A percentile compares a stretch with the other conserved stretches of the same genome.
These are phyloP conservation scores for Chionodraco myersi DNA, from an alignment of 2,113 vertebrate species.

Conservation along the genomic window DNA sequence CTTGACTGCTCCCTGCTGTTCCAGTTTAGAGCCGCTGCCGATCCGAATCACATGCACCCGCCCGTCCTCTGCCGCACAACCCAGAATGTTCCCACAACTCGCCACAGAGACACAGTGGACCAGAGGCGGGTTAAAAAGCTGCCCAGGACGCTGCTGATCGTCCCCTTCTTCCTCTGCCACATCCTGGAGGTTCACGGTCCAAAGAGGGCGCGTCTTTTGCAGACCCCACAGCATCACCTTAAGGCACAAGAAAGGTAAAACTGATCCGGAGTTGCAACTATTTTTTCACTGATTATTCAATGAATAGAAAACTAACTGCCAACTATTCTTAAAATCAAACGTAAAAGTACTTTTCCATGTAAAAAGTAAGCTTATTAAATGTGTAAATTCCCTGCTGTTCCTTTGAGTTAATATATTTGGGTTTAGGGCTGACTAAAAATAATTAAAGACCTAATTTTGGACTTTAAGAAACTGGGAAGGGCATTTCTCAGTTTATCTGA, in stretches of 20 bases:
- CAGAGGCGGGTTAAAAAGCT: constrained; percentile 93
- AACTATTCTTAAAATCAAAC: too few species aligned
- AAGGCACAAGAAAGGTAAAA: neutral
- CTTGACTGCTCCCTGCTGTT: constrained; percentile 84
- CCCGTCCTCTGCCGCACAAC: constrained; percentile 94
- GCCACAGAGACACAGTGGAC: constrained; percentile 91
- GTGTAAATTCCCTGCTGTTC: too few species aligned
- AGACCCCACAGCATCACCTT: constrained; percentile 95
- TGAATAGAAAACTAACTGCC: too few species aligned
- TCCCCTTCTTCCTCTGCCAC: constrained; percentile 77
- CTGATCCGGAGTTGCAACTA: neutral
- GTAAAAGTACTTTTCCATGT: too few species aligned
- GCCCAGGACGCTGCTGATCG: constrained; percentile 78
- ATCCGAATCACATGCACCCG: constrained; percentile 89
- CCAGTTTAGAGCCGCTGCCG: constrained; percentile 85
- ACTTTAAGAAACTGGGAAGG: too few species aligned
- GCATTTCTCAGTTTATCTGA: too few species aligned
- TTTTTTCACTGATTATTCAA: too few species aligned
- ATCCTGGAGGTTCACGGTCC: constrained; percentile 91
- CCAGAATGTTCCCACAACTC: constrained; percentile 88
- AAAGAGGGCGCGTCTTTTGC: constrained; percentile 92
- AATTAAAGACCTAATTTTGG: too few species aligned
- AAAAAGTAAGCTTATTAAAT: too few species aligned
- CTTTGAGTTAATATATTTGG: too few species aligned
- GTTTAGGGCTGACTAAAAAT: too few species aligned